A percentile compares a stretch with the other conserved stretches of the same genome.
phyloP scores from a whole-genome alignment of 2,888 invertebrate genomes.

The Rhagophthalmus giganteus region DNA sequence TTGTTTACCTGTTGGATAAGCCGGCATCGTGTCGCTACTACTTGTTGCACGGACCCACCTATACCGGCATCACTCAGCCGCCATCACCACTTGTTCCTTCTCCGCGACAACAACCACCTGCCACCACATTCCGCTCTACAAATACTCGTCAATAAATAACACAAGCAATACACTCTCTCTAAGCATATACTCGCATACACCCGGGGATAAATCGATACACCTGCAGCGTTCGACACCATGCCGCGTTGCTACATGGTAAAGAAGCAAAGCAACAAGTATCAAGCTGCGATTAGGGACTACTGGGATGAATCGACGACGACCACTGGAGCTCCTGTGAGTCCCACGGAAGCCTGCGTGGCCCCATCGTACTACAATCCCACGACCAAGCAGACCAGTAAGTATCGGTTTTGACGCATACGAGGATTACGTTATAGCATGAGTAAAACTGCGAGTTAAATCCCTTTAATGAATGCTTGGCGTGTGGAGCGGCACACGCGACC shows the following conservation, averaged over 20 bases:
- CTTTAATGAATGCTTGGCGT: constrained; percentile 36
- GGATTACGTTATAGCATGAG: constrained; percentile 16
- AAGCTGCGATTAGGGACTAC: constrained; percentile 53
- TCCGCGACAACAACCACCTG: constrained; percentile 50
- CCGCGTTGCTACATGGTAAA: constrained; percentile 79
- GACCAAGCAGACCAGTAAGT: constrained; percentile 45
- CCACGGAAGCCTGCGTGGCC: constrained; percentile 64
- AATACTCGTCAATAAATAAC: constrained; percentile 32
- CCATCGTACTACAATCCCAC: constrained; percentile 64
- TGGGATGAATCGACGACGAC: constrained; percentile 51
- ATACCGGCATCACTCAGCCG: constrained; percentile 44
- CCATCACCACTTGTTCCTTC: constrained; percentile 46
- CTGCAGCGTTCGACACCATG: constrained; percentile 57
- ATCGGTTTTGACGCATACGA: constrained; percentile 13
- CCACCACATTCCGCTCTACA: constrained; percentile 39
- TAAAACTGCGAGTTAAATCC: constrained; percentile 23
- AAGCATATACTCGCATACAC: constrained; percentile 9
- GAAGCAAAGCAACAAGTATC: constrained; percentile 63
- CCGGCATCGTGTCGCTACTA: constrained; percentile 47
- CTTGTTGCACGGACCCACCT: constrained; percentile 54
- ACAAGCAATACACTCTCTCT: constrained; percentile 21
- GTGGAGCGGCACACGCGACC: constrained; percentile 23
- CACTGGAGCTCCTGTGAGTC: constrained; percentile 57
- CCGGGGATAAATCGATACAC: constrained; percentile 21
- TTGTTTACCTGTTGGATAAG: constrained; percentile 53